Evolutionary conservation across 2,113 vertebrate genomes (phyloP).

Genomic region (Grantiella picta): DNA sequence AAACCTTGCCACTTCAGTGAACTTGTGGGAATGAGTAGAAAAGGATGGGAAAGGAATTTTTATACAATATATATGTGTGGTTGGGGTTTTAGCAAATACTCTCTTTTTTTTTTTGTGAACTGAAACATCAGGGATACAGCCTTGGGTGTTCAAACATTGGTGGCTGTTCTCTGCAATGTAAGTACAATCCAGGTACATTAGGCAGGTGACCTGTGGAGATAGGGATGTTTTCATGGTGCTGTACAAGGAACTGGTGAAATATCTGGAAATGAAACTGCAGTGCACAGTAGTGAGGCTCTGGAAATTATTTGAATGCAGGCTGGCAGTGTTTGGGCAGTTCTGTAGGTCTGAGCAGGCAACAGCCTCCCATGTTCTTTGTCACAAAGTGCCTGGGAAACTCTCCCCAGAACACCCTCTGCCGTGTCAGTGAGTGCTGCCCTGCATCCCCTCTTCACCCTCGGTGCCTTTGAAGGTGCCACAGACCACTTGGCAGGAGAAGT

Average conservation of each 20-base stretch:
- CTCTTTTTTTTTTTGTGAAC: background rate
- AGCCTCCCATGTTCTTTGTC: background rate
- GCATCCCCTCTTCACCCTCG: fast-evolving
- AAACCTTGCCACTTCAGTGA: background rate
- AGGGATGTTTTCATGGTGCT: background rate
- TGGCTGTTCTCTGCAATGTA: background rate
- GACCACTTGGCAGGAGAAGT: background rate
- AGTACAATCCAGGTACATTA: background rate
- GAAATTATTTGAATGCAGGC: background rate
- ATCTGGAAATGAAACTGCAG: background rate
- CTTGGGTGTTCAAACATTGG: background rate
- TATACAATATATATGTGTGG: background rate
- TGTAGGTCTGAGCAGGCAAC: background rate
- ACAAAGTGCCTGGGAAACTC: background rate
- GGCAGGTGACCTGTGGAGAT: background rate
- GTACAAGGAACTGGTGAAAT: background rate
- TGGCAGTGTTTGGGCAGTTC: background rate
- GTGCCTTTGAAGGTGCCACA: background rate
- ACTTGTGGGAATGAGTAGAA: background rate
- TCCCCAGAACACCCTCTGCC: background rate
- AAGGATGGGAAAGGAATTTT: background rate
- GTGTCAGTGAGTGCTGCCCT: background rate
- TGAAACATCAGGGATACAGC: fast-evolving
- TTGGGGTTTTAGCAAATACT: background rate
- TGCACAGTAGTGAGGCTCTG: background rate